Evolutionary conservation across 2,797 vertebrate genomes (phyloP).

Genomic region (Tauraco hartlaubi): DNA sequence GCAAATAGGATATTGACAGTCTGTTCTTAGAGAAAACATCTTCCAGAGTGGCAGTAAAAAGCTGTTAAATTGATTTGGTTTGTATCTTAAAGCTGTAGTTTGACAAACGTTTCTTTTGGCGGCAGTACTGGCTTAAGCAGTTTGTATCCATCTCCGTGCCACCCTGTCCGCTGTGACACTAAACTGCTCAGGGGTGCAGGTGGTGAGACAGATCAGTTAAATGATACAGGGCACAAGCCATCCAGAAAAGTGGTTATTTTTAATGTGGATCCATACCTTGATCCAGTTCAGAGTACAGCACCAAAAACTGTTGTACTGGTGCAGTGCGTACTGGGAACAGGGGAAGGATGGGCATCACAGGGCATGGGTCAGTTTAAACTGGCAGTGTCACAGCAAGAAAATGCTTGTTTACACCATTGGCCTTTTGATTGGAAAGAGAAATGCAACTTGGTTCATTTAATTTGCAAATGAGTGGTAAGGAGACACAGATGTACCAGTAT

Average conservation of each 20-base stretch:
- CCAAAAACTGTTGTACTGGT: rapidly evolving
- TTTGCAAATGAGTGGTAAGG: background rate
- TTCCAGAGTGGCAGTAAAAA: background rate
- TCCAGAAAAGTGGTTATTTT: background rate
- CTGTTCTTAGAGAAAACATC: background rate
- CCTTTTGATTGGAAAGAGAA: background rate
- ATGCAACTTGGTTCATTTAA: background rate
- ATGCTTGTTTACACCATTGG: rapidly evolving
- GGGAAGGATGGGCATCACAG: background rate
- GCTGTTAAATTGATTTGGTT: background rate
- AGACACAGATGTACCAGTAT: no score
- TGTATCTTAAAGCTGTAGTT: background rate
- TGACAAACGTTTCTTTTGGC: background rate
- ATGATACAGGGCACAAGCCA: background rate
- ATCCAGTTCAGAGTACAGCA: background rate
- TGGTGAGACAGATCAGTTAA: background rate
- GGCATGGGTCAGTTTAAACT: background rate
- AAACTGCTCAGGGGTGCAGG: background rate
- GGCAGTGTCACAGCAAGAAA: background rate
- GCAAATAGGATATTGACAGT: background rate
- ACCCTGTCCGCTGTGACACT: background rate
- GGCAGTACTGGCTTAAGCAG: background rate
- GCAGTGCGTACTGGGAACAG: background rate
- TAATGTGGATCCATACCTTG: background rate
- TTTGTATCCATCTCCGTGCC: background rate